These are phyloP conservation scores for Athalia circularis DNA, from an alignment of 2,888 invertebrate species.

Conservation along the genomic window DNA sequence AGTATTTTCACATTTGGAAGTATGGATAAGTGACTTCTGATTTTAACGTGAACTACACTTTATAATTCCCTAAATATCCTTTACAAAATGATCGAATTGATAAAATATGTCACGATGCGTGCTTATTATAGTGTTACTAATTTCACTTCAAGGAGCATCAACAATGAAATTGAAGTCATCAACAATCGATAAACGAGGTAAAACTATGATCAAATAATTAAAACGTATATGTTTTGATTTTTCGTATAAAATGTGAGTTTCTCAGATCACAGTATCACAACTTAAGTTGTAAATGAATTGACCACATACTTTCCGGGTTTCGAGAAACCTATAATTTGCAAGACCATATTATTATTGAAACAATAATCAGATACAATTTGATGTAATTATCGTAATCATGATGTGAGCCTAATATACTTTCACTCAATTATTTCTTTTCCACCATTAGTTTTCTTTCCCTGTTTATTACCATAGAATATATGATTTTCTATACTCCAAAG, in stretches of 20 bases:
- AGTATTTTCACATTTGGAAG: too few species aligned
- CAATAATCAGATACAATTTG: constrained; percentile 26
- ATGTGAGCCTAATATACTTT: constrained; percentile 12
- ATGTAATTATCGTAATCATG: constrained; percentile 25
- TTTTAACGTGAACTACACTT: not conserved
- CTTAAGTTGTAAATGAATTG: not conserved
- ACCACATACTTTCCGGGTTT: constrained; percentile 1
- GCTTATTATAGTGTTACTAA: constrained; percentile 27
- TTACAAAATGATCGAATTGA: constrained; percentile 37
- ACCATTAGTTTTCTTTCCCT: too few species aligned
- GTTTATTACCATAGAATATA: too few species aligned
- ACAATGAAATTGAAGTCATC: constrained; percentile 1
- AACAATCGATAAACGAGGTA: constrained; percentile 40
- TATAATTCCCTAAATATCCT: too few species aligned
- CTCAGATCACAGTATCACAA: not conserved
- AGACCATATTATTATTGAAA: not conserved
- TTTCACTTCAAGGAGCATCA: constrained; percentile 21
- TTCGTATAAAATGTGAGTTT: not conserved
- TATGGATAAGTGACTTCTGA: not conserved
- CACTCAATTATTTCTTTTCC: not conserved
- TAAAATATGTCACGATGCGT: constrained; percentile 39
- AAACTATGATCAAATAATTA: not conserved
- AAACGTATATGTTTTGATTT: not conserved
- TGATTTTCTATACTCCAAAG: too few species aligned
- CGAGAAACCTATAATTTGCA: not conserved